phyloP scores from a whole-genome alignment of 2,113 vertebrate genomes.

The Sialia sialis region DNA sequence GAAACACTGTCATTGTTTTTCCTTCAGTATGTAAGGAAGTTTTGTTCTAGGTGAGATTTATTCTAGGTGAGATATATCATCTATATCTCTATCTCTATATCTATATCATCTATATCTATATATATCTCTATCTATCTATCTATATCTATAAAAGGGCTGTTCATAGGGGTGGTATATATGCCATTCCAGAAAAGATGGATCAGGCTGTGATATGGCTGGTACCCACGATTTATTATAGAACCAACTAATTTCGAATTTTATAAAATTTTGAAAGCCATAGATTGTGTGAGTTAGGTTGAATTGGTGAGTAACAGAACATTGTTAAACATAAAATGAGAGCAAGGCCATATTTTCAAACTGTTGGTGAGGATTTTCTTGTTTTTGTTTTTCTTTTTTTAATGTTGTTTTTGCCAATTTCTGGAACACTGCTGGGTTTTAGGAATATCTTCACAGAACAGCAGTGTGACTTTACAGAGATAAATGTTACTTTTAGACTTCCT shows the following conservation, averaged over 20 bases:
- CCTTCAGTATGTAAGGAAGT: background rate
- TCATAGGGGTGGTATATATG: background rate
- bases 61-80: background rate
- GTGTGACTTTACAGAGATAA: background rate
- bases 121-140: too few relatives aligned
- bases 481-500: background rate
- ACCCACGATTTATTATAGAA: accelerated
- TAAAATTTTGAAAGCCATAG: background rate
- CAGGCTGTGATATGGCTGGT: background rate
- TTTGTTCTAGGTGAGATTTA: background rate
- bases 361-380: background rate
- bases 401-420: background rate
- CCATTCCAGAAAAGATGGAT: background rate
- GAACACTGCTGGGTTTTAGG: background rate
- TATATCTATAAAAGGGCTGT: background rate
- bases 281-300: background rate
- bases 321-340: background rate
- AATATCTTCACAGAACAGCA: background rate
- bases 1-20: accelerated
- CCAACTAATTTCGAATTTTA: background rate
- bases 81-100: too few relatives aligned
- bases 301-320: background rate
- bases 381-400: background rate
- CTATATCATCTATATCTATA: too few relatives aligned
- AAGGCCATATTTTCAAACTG: background rate